Evolutionary conservation across 2,888 invertebrate species (phyloP), one percentile per base, ranked within the genome.

Genomic region (Parnassius smintheus): DNA sequence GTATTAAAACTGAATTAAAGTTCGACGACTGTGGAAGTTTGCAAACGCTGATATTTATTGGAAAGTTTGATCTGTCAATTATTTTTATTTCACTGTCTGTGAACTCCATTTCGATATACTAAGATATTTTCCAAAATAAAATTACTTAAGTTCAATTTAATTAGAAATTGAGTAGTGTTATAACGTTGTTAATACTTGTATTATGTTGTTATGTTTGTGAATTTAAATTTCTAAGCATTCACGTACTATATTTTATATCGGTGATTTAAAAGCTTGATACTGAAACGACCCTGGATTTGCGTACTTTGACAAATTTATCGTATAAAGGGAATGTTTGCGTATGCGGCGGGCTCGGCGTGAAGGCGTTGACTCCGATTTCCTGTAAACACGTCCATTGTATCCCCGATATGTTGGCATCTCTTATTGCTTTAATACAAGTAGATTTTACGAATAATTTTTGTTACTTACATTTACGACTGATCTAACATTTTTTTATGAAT

Each of bases 361-460:
- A 76, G 75, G 74, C 78, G 75, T 76, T 75, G 75, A 70, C 73
- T 70, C 77, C 77, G 83, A 76, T 78, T 83, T 83, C 82, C 82
- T 85, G 86, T 86, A 83, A 87, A 87, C 85, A 86, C 78, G 80
- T 82, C 78, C 76, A 82, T 84, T 85, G 83, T 85, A 75, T 76
- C 76, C 72, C 71, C 74, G 77, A 77, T 78, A 76, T 75, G 79
- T 78, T 75, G 76, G 75, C 75, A 75, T 69, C 74, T 72, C 72
- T 71, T 75, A 78, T 78, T 75, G 76, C 77, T 77, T 75, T 77
- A 70, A 74, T 68, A 65, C 65, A 70, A 71, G 71, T 72, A 77
- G 77, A 80, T 66, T 70, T 71, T 76, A 70, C 69, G 69, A 77
- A 73, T 77, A 76, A 76, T 72, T 80, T 81, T 62, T 77, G 53